These are phyloP conservation scores for Aspidoscelis tigris DNA, from an alignment of 2,113 vertebrate species.

Conservation along the genomic window DNA sequence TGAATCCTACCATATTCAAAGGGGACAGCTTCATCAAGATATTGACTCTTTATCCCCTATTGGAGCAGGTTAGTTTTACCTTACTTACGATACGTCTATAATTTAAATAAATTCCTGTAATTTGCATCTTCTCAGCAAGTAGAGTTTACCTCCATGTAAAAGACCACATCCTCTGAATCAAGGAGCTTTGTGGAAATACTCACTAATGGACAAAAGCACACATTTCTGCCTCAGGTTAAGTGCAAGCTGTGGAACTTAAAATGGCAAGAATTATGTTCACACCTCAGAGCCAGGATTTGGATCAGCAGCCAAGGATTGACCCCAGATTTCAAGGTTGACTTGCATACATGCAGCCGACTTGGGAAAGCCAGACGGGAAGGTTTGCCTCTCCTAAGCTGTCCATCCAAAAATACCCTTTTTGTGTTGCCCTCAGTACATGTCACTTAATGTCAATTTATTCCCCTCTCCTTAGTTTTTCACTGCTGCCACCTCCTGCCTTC, in stretches of 20 bases:
- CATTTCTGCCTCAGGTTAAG: neutral
- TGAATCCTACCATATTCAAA: too few species aligned
- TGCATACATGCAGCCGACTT: neutral
- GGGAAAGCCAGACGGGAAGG: neutral
- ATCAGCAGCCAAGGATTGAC: constrained; percentile 22
- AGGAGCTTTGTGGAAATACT: neutral
- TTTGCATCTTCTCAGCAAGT: too few species aligned
- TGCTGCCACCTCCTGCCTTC: neutral
- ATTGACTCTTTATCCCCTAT: too few species aligned
- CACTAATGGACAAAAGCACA: neutral
- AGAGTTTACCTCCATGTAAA: neutral
- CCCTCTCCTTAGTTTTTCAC: neutral
- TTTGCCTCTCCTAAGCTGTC: neutral
- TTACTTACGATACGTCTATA: neutral
- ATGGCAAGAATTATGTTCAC: constrained; percentile 14
- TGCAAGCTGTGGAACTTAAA: constrained; percentile 7
- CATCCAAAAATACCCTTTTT: neutral
- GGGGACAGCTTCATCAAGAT: too few species aligned
- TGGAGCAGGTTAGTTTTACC: too few species aligned
- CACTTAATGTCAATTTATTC: neutral
- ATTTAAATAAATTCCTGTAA: neutral
- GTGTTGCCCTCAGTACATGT: neutral
- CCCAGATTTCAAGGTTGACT: neutral
- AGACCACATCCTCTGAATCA: neutral
- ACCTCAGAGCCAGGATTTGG: neutral